Percentiles rank a stretch among this genome's conserved stretches.
phyloP scores from a whole-genome alignment of 2,113 vertebrate genomes.

The Regulus satrapa region DNA sequence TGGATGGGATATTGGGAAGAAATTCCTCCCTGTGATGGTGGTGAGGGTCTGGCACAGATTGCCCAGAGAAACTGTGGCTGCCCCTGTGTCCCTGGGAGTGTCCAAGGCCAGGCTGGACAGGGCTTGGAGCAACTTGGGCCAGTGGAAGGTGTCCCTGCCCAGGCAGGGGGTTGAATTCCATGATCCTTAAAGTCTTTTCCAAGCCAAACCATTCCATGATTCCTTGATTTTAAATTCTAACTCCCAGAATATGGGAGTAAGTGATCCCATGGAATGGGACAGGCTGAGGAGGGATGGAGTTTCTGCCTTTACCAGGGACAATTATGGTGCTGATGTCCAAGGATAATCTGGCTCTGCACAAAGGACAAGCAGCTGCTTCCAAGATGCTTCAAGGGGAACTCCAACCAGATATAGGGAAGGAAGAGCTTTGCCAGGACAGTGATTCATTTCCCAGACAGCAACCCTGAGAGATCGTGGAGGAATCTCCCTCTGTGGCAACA shows the following conservation, averaged over 20 bases:
- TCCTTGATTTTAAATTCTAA: background rate
- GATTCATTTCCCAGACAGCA: background rate
- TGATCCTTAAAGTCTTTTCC: background rate
- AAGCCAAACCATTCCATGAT: background rate
- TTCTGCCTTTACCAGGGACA: background rate
- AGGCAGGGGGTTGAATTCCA: background rate
- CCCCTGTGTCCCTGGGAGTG: background rate
- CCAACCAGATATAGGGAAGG: background rate
- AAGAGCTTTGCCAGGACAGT: background rate
- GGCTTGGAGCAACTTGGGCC: background rate
- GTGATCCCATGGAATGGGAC: background rate
- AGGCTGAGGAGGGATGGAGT: fast-evolving
- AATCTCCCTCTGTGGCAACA: background rate
- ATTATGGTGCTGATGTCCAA: background rate
- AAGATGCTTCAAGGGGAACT: background rate
- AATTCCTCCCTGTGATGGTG: fast-evolving
- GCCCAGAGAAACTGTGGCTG: background rate
- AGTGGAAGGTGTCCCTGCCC: background rate
- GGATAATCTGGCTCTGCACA: background rate
- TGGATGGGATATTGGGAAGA: background rate
- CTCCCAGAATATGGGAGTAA: background rate
- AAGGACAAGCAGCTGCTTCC: background rate
- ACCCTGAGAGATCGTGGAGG: background rate
- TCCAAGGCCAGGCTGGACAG: fast-evolving
- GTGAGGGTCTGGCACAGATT: fast-evolving